Evolutionary conservation across 2,113 vertebrate species (phyloP).

Genomic region (Rhabdomys dilectus): DNA sequence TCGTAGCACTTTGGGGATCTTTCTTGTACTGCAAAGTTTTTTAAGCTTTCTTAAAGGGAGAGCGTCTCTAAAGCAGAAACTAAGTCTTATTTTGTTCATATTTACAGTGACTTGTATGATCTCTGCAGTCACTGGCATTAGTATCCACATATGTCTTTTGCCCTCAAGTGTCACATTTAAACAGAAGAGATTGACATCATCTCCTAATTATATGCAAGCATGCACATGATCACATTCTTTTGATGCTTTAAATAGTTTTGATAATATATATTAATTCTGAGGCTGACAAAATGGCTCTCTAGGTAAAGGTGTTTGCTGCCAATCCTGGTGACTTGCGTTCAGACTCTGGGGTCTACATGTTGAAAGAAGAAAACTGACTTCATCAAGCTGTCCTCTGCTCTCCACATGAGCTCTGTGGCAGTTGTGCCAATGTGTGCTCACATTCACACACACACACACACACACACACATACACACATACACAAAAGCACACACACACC

Average conservation of each 20-base stretch:
- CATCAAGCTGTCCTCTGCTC: not conserved
- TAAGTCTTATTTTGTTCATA: slow-evolving; percentile 37
- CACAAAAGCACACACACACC: not conserved
- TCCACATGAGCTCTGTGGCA: not conserved
- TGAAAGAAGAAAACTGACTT: not conserved
- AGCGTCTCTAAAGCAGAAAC: not conserved
- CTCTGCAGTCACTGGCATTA: not conserved
- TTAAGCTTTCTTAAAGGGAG: slow-evolving; percentile 21
- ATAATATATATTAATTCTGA: not conserved
- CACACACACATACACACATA: not conserved
- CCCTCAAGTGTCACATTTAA: not conserved
- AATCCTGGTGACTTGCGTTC: not conserved
- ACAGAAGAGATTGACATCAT: not conserved
- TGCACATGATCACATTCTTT: not conserved
- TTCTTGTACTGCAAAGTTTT: not conserved
- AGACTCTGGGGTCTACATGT: not conserved
- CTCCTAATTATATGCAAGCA: not conserved
- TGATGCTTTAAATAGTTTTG: not conserved
- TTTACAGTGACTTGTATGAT: not conserved
- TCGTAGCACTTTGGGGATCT: not conserved
- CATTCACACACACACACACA: too few species aligned
- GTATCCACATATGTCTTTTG: not conserved
- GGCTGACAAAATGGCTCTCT: not conserved
- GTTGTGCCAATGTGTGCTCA: not conserved
- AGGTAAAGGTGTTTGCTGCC: not conserved